Percentiles rank a stretch among this genome's conserved stretches.
phyloP scores from a whole-genome alignment of 2,113 vertebrate genomes.

The Bufo bufo region DNA sequence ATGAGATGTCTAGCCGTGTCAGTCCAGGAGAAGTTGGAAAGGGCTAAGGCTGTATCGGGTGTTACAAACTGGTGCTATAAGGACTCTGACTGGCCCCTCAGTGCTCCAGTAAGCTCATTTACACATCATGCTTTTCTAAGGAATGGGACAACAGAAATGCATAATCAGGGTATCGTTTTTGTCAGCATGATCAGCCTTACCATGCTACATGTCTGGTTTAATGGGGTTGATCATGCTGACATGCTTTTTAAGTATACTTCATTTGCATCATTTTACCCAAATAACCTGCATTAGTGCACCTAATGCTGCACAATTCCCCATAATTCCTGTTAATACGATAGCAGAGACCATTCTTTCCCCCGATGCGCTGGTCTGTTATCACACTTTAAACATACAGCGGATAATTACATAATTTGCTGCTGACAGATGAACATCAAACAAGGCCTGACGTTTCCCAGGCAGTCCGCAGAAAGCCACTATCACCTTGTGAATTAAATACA shows the following conservation, averaged over 20 bases:
- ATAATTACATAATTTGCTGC: constrained; percentile 32
- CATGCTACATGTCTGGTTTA: no score
- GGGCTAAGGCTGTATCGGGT: no score
- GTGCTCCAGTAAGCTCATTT: no score
- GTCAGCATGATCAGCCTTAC: no score
- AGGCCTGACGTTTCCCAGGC: constrained; percentile 33
- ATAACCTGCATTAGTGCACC: neutral
- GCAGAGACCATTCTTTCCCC: neutral
- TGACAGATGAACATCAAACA: constrained; percentile 33
- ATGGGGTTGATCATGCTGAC: neutral
- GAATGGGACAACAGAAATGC: no score
- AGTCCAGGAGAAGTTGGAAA: no score
- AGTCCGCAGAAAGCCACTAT: neutral
- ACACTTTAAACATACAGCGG: constrained; percentile 20
- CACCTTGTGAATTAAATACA: constrained; percentile 41
- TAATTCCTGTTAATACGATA: neutral
- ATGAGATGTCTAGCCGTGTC: no score
- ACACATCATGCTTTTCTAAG: no score
- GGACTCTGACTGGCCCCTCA: no score
- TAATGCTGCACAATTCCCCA: neutral
- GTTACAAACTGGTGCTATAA: no score
- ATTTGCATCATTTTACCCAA: neutral
- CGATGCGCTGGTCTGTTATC: constrained; percentile 11
- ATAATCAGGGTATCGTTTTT: no score
- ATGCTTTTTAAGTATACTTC: neutral